Base-by-base conservation (phyloP, 1,140 invertebrate species). In the Belonocnema kinseyi region DNA sequence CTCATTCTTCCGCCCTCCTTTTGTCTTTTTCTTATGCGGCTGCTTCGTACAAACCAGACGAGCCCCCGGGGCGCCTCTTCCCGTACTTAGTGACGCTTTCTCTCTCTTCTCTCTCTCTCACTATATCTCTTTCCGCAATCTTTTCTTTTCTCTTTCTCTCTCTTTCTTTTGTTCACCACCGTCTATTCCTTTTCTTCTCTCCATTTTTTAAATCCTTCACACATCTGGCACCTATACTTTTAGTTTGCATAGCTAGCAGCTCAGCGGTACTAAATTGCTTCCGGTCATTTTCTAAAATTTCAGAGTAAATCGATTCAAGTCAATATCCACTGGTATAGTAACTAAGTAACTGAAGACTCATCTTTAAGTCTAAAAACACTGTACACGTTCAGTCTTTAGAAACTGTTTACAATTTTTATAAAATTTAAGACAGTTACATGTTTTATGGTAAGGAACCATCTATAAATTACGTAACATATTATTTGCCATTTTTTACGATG, bases 1-100 rank as follows among this genome's bases (percentile, higher is more conserved):
- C 54, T 80, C 79, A 79, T 80, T 83, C 81, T 83, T 83, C 77
- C 81, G 81, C 77, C 75, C 51, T n/a, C 17, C 81, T 80, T 83
- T 83, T 83, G 81, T 83, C 75, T 83, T 61, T 13, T 40, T 66
- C 61, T 66, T 66, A n/a, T 66, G 61, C 26, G 70, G 58, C 72
- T 33, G 66, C 66, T 79, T 66, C 74, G 76, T 70, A 58, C 21
- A 58, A 51, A 70, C 74, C 77, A 80, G 79, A 83, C 82, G 77
- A 77, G 74, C 76, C 82, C 77, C 76, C 74, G 71, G 78, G 82
- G 76, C 74, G 61, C 50, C 26, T 70, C 40, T 61, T 51, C 33
- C 21, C 53, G 16, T 66, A 54, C 73, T 40, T 51, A 26, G 72
- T n/a, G 19, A 52, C 73, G 6, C 33, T 74, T 17, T 17, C 2